A percentile compares a stretch with the other conserved stretches of the same genome.
Evolutionary conservation across 1,140 invertebrate species (phyloP).

Genomic region (Drosophila navojoa): DNA sequence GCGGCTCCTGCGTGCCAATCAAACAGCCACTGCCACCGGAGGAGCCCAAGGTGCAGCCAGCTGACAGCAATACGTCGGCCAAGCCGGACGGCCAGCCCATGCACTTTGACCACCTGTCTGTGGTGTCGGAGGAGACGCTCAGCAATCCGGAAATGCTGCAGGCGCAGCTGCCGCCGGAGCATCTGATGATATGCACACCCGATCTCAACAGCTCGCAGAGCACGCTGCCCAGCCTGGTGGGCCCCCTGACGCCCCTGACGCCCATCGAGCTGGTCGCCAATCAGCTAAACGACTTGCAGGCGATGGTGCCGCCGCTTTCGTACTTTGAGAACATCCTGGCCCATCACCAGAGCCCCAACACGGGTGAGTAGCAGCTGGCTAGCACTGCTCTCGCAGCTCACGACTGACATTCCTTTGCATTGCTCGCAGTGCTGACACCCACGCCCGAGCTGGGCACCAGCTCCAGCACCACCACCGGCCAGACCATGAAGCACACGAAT

Average conservation of each 20-base stretch:
- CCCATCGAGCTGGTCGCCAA: slow-evolving; percentile 80
- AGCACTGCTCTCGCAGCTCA: background rate
- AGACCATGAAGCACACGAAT: slow-evolving; percentile 75
- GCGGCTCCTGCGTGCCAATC: slow-evolving; percentile 61
- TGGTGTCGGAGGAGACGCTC: slow-evolving; percentile 89
- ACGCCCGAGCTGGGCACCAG: slow-evolving; percentile 68
- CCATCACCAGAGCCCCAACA: slow-evolving; percentile 67
- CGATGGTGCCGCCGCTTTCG: slow-evolving; percentile 73
- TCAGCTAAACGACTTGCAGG: slow-evolving; percentile 78
- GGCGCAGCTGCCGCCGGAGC: slow-evolving; percentile 58
- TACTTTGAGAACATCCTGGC: slow-evolving; percentile 82
- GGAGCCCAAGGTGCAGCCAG: slow-evolving; percentile 47
- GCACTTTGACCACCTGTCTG: slow-evolving; percentile 90
- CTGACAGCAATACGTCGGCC: slow-evolving; percentile 79
- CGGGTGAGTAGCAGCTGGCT: slow-evolving; percentile 28
- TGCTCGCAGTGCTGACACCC: slow-evolving; percentile 51
- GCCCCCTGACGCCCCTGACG: slow-evolving; percentile 72
- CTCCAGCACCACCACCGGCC: slow-evolving; percentile 69
- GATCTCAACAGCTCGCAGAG: slow-evolving; percentile 72
- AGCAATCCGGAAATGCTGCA: slow-evolving; percentile 84
- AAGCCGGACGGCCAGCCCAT: slow-evolving; percentile 84
- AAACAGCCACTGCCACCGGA: slow-evolving; percentile 60
- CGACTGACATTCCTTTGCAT: background rate
- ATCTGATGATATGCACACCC: slow-evolving; percentile 54
- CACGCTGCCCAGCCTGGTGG: slow-evolving; percentile 72